Percentiles rank a stretch among this genome's conserved stretches.
These are phyloP conservation scores for Phylloscopus trochilus DNA, from an alignment of 2,113 vertebrate genomes.

Conservation along the genomic window DNA sequence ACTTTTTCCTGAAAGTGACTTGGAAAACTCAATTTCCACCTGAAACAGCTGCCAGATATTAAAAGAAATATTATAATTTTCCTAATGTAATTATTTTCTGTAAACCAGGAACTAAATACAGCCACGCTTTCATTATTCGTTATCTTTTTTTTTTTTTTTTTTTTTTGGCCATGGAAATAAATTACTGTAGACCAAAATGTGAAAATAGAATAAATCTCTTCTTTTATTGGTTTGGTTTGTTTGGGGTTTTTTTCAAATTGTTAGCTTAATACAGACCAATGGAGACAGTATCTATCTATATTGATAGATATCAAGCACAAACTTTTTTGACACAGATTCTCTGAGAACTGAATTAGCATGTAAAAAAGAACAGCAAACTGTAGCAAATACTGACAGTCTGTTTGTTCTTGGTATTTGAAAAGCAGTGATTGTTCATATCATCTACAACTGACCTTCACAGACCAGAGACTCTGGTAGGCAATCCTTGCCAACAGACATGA, in stretches of 20 bases:
- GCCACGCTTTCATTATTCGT: neutral
- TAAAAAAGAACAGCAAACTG: neutral
- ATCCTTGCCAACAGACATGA: neutral
- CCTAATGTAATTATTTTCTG: neutral
- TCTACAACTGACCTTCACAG: neutral
- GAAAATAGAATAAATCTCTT: neutral
- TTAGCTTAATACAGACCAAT: neutral
- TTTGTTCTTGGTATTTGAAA: neutral
- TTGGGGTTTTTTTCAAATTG: neutral
- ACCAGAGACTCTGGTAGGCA: neutral
- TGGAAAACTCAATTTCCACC: slow-evolving; percentile 4
- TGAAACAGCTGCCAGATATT: neutral
- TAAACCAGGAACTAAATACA: neutral
- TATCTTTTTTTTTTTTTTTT: neutral
- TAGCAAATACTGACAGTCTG: neutral
- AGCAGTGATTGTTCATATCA: neutral
- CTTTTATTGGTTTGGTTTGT: neutral
- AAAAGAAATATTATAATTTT: neutral
- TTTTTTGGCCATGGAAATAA: neutral
- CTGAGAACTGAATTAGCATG: neutral
- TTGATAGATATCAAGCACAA: neutral
- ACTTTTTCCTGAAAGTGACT: neutral
- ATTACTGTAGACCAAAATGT: neutral
- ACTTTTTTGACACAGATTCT: neutral
- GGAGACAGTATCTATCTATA: too few species aligned